Evolutionary conservation across 2,113 vertebrate genomes (phyloP).

Genomic region (Boulengeromyrus knoepffleri): DNA sequence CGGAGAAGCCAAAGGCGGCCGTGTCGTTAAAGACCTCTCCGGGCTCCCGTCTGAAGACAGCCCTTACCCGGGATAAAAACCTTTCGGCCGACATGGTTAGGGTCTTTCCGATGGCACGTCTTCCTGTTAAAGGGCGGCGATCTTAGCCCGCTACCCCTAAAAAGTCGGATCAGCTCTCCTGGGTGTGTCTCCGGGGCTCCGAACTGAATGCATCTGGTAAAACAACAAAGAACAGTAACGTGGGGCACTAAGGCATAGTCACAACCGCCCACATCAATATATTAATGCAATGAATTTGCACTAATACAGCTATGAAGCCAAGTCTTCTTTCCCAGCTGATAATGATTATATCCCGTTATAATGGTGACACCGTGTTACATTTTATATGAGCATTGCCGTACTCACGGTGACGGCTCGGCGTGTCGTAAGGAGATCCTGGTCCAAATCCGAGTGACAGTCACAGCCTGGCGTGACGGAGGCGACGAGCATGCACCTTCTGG

Average conservation of each 20-base stretch:
- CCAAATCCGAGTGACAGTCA: background rate
- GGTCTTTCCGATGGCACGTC: background rate
- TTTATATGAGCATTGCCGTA: background rate
- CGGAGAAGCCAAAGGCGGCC: conserved; percentile 75
- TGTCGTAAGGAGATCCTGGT: background rate
- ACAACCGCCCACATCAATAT: background rate
- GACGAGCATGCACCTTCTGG: background rate
- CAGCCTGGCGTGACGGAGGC: background rate
- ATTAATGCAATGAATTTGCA: background rate
- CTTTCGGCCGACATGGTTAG: conserved; percentile 66
- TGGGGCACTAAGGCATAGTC: background rate
- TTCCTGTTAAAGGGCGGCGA: background rate
- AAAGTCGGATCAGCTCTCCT: background rate
- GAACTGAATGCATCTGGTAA: background rate
- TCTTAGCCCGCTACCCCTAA: background rate
- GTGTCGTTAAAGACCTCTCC: conserved; percentile 71
- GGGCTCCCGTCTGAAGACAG: conserved; percentile 58
- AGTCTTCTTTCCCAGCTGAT: background rate
- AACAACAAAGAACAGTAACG: background rate
- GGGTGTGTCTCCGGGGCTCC: background rate
- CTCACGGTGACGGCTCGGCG: background rate
- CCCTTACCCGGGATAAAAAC: conserved; percentile 66
- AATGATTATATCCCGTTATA: background rate
- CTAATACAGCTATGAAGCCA: background rate
- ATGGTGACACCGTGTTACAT: background rate